Conservation (phyloP, 2,113 vertebrate genomes). For the Hyperoodon ampullatus region DNA sequence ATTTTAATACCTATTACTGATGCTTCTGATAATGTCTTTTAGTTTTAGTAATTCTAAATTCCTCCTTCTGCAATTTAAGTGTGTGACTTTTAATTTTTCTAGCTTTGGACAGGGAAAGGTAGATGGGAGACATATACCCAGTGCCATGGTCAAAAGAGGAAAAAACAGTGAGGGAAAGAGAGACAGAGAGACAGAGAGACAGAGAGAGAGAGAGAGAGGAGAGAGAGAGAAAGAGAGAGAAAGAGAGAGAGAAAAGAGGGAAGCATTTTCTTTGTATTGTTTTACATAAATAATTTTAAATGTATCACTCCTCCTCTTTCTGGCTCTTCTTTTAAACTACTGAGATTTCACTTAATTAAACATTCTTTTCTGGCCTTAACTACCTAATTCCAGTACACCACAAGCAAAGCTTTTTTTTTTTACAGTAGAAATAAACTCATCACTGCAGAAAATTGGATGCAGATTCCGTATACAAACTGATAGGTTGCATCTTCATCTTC, state of each 20-base stretch:
- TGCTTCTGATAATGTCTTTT: neutral
- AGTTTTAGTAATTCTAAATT: neutral
- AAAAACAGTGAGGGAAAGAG: neutral
- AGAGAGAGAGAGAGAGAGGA: accelerated
- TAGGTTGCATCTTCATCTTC: neutral
- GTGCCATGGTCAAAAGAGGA: neutral
- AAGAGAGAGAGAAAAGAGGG: accelerated
- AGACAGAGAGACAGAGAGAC: no score
- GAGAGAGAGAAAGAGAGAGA: neutral
- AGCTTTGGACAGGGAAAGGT: neutral
- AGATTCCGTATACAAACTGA: neutral
- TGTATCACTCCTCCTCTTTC: neutral
- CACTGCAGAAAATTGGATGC: neutral
- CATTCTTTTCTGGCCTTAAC: neutral
- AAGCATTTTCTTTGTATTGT: neutral
- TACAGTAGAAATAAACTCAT: neutral
- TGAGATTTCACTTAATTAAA: neutral
- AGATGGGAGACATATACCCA: neutral
- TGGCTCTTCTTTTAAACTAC: neutral
- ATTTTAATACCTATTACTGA: neutral
- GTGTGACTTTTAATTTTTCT: neutral
- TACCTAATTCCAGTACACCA: neutral
- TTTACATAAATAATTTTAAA: neutral
- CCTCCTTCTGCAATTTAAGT: neutral
- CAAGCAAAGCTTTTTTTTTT: neutral